phyloP scores from a whole-genome alignment of 2,888 invertebrate genomes.

The Parnassius glacialis region DNA sequence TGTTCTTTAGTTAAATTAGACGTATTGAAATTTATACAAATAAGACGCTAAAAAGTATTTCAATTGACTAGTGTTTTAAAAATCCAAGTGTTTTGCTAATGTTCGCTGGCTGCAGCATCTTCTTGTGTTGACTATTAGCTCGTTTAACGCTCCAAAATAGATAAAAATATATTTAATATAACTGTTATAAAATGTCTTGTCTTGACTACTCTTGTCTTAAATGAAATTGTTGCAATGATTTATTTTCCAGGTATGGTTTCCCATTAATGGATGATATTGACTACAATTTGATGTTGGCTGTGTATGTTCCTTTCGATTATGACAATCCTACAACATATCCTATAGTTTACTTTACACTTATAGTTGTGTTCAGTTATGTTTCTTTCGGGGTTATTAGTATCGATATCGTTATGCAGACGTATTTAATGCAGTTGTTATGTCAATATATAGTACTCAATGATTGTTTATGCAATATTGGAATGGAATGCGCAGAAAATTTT shows the following conservation, averaged over 20 bases:
- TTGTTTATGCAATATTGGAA: constrained; percentile 56
- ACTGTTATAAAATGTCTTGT: background rate
- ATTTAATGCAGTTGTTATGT: constrained; percentile 59
- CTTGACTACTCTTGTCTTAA: background rate
- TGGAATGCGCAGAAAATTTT: constrained; percentile 41
- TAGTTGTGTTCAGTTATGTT: constrained; percentile 52
- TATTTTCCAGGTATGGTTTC: constrained; percentile 54
- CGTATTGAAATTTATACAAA: background rate
- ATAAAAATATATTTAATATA: background rate
- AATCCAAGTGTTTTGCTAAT: background rate
- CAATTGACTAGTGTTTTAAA: background rate
- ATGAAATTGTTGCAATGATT: background rate
- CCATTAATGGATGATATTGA: constrained; percentile 62
- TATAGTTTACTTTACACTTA: constrained; percentile 43
- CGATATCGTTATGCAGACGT: constrained; percentile 59
- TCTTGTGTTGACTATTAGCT: too few relatives aligned
- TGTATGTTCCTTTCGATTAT: constrained; percentile 53
- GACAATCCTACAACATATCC: constrained; percentile 43
- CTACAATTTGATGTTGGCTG: constrained; percentile 56
- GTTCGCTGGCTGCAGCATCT: background rate
- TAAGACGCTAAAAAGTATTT: background rate
- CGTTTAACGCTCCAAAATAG: background rate
- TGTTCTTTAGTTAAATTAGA: background rate
- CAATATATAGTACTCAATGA: constrained; percentile 57
- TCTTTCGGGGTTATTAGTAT: constrained; percentile 64